Conservation (phyloP, 2,888 invertebrate genomes). For the Unio delphinus region DNA sequence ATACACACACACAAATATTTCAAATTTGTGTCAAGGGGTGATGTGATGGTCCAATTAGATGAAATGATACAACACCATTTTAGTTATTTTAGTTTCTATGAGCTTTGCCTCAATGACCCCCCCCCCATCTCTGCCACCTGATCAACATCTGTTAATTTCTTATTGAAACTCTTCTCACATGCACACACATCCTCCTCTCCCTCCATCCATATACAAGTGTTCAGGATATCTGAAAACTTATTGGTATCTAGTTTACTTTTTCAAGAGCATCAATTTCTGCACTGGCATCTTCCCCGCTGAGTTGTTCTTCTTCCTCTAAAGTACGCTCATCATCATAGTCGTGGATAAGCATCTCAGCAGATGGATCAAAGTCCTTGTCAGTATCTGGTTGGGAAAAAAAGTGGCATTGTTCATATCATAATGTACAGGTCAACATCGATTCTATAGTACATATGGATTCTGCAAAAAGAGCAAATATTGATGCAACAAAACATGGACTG, state of each 20-base stretch:
- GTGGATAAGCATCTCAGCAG: conserved; percentile 96
- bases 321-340: conserved; percentile 98
- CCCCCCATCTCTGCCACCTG: too few species aligned
- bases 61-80: too few species aligned
- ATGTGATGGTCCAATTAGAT: too few species aligned
- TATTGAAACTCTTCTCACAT: neutral
- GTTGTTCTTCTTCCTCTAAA: conserved; percentile 95
- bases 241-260: conserved; percentile 74
- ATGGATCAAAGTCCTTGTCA: conserved; percentile 85
- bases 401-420: neutral
- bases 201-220: too few species aligned
- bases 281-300: conserved; percentile 86
- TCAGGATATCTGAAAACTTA: too few species aligned
- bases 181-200: too few species aligned
- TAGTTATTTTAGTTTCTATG: too few species aligned
- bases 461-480: neutral
- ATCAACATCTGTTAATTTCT: neutral
- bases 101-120: too few species aligned
- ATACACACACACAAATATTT: too few species aligned
- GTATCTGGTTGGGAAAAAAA: conserved; percentile 51
- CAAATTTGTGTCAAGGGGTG: too few species aligned
- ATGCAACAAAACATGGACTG: neutral
- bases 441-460: neutral
- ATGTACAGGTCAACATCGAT: too few species aligned
- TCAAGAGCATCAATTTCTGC: conserved; percentile 90